Evolutionary conservation across 2,797 vertebrate genomes (phyloP), one percentile per base, ranked within the genome.

Genomic region (Sebastes glaucus): DNA sequence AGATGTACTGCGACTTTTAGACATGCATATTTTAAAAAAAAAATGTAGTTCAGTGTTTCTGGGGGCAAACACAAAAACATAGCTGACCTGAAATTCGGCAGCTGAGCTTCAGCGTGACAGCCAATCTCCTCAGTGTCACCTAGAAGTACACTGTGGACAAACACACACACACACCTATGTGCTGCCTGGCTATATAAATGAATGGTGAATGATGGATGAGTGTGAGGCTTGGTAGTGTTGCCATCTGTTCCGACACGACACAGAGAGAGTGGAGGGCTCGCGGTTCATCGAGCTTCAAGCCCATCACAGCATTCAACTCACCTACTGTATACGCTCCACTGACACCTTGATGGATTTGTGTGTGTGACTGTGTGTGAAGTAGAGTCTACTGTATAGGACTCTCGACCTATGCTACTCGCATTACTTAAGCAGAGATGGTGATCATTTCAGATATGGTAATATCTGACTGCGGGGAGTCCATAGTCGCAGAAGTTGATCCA

Each of bases 231-330:
- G 73, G 81, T 74, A 68, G 84, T 76, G 85, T 81, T 80, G 78
- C 90, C 93, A 91, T 93, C 89, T 93, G 93, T 57, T 93, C 81
- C 42, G 38, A 86, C 85, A 84, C 35, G 61, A 87, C 87, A 84
- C 75, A 46, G 73, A 79, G 63, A 85, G 83, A 87, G 76, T 46
- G 70, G 66, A 89, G 74, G 72, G 60, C 79, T 83, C 6, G 49
- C 68, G 78, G 89, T 92, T 93, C 89, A 83, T 77, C 81, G 87
- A 84, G 83, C 79, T 88, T 89, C 7, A 55, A 81, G 80, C 65
- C 68, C 81, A 87, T 86, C 68, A 52, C 83, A 84, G 74, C 84
- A 49, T 83, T 82, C 76, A 69, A 71, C 83, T 89, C 81, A 92
- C 80, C 69, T 79, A 79, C 85, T 78, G 82, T 77, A 82, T 46